A percentile compares a stretch with the other conserved stretches of the same genome.
phyloP scores from a whole-genome alignment of 2,113 vertebrate genomes.

The Anoplopoma fimbria region DNA sequence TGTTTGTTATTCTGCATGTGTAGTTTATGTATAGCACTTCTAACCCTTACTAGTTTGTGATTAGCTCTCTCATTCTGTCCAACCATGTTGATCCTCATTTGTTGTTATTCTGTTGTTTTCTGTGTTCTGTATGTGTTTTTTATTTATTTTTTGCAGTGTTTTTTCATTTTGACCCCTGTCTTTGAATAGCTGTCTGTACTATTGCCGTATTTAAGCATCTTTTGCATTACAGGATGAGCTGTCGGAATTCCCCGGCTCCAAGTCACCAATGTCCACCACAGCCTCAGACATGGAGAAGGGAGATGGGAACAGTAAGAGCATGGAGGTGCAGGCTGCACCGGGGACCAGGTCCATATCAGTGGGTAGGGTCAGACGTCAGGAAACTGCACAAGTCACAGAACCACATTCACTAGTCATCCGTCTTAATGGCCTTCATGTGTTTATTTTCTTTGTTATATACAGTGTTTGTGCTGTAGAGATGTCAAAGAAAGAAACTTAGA shows the following conservation, averaged over 20 bases:
- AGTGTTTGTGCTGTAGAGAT: neutral
- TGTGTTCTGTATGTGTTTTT: neutral
- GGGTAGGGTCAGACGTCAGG: conserved; percentile 81
- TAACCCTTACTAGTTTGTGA: neutral
- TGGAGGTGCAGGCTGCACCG: conserved; percentile 91
- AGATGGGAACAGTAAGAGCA: conserved; percentile 87
- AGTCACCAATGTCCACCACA: conserved; percentile 86
- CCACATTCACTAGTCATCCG: neutral
- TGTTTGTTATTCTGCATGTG: conserved; percentile 25
- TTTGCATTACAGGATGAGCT: conserved; percentile 90
- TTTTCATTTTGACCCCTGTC: neutral
- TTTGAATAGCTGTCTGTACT: neutral
- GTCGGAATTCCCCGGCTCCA: conserved; percentile 89
- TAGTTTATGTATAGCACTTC: neutral
- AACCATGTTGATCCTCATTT: neutral
- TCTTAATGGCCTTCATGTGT: neutral
- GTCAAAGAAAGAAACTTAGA: neutral
- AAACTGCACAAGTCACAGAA: neutral
- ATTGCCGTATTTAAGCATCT: neutral
- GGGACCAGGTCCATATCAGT: conserved; percentile 89
- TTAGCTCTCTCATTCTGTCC: neutral
- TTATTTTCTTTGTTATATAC: neutral
- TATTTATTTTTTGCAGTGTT: neutral
- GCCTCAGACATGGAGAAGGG: conserved; percentile 84
- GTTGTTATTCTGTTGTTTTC: neutral